Evolutionary conservation across 2,888 invertebrate species (phyloP).

Genomic region (Brachyopa scutellaris): DNA sequence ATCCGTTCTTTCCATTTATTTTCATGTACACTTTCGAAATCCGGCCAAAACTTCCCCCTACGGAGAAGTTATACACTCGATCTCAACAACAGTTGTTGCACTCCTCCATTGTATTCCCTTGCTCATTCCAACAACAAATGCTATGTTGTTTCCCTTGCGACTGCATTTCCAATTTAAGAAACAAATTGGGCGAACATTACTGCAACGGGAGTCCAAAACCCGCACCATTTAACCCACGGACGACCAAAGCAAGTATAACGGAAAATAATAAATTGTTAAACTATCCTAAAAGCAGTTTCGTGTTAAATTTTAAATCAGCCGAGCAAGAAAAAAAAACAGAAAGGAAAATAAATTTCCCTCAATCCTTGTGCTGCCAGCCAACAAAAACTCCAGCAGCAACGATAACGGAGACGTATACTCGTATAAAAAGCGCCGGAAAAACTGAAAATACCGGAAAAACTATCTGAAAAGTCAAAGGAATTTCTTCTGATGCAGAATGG

Average conservation of each 20-base stretch:
- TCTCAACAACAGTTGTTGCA: slow-evolving; percentile 56
- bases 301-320: slow-evolving; percentile 68
- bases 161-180: slow-evolving; percentile 66
- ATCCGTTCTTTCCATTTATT: slow-evolving; percentile 1
- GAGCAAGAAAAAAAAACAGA: slow-evolving; percentile 19
- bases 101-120: background rate
- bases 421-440: slow-evolving; percentile 28
- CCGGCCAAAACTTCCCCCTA: slow-evolving; percentile 17
- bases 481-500: slow-evolving; percentile 33
- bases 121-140: slow-evolving; percentile 10
- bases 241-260: slow-evolving; percentile 47
- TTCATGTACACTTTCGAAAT: background rate
- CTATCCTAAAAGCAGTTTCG: slow-evolving; percentile 72
- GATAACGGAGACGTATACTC: background rate
- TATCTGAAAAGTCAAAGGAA: slow-evolving; percentile 63
- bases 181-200: slow-evolving; percentile 70
- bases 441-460: slow-evolving; percentile 56
- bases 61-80: slow-evolving; percentile 13
- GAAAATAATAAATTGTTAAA: slow-evolving; percentile 70
- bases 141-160: slow-evolving; percentile 53
- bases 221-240: slow-evolving; percentile 1
- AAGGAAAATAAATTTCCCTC: slow-evolving; percentile 27
- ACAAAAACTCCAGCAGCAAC: background rate
- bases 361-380: slow-evolving; percentile 14
- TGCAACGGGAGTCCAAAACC: slow-evolving; percentile 34